Evolutionary conservation across 2,888 invertebrate species (phyloP), one percentile per base, ranked within the genome.

Genomic region (Amiota mariae): DNA sequence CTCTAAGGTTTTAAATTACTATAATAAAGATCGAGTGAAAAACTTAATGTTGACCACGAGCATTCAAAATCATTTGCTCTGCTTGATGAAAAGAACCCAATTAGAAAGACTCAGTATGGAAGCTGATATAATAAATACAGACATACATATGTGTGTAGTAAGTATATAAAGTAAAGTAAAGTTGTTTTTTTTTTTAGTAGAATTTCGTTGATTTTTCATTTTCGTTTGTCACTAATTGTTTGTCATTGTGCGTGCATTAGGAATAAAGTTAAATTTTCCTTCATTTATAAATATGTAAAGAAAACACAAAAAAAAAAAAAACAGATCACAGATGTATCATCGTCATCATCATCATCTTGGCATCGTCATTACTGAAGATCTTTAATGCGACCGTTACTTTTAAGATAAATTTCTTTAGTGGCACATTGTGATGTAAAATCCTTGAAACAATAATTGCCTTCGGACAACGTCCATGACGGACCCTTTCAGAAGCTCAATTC

Each of bases 391-490:
- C 70, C 70, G 71, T 59, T 59, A 57, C 71, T 51, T 63, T 59
- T 63, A n/a, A 66, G 64, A 36, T 46, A 48, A 46, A 12, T 13
- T 36, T 66, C 71, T 36, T 15, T 36, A 46, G 57, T 63, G 49
- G 70, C 46, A 51, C 71, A 59, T 49, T 61, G 36, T n/a, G 13
- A 59, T 71, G 20, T 59, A 59, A 36, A 59, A 59, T 59, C 59
- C 36, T 36, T 36, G 20, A 51, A 49, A 70, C 13, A 59, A 79
- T 76, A 76, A 78, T 77, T 74, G 77, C 81, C 49, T 54, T 84
- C 84, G 84, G 84, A 84, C 84, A 85, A 78, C 85, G 84, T 85
- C 85, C 84, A 78, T 20, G 59, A 54, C 15, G n/a, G 66, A 66
- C 47, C 46, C 15, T 46, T 46, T 18, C 20, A 48, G 47, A n/a